A percentile compares a stretch with the other conserved stretches of the same genome.
Conservation (phyloP, 1,140 invertebrate genomes). For the Zaprionus tsacasi region DNA sequence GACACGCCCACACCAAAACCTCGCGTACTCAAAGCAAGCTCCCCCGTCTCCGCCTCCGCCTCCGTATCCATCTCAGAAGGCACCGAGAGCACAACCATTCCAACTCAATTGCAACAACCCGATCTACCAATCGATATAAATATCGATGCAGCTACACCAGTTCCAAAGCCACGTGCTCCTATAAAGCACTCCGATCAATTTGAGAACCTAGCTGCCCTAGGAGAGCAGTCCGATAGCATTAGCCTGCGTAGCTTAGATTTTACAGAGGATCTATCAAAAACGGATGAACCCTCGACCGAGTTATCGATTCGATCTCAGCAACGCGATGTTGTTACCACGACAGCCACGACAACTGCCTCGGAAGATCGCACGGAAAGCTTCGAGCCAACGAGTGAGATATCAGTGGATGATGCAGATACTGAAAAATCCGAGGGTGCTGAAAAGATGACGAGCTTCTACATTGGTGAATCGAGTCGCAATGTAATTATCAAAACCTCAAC, state of each 20-base stretch:
- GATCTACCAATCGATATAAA: slow-evolving; percentile 60
- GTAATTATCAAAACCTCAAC: slow-evolving; percentile 75
- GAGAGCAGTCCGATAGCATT: slow-evolving; percentile 76
- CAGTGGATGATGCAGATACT: slow-evolving; percentile 74
- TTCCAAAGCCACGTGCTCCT: slow-evolving; percentile 78
- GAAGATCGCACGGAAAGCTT: slow-evolving; percentile 78
- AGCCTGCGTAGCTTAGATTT: slow-evolving; percentile 79
- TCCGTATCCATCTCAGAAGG: slow-evolving; percentile 60
- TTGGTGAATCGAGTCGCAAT: slow-evolving; percentile 81
- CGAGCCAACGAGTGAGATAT: slow-evolving; percentile 78
- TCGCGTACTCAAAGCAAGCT: slow-evolving; percentile 71
- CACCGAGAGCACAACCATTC: slow-evolving; percentile 64
- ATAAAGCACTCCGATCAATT: slow-evolving; percentile 74
- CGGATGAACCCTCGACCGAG: slow-evolving; percentile 78
- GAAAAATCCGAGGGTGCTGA: slow-evolving; percentile 66
- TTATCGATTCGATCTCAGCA: slow-evolving; percentile 71
- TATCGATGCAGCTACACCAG: slow-evolving; percentile 56
- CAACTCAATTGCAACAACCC: slow-evolving; percentile 57
- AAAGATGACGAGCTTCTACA: slow-evolving; percentile 80
- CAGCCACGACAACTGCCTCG: slow-evolving; percentile 69
- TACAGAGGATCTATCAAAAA: slow-evolving; percentile 77
- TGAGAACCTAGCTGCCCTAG: slow-evolving; percentile 71
- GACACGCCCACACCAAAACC: slow-evolving; percentile 82
- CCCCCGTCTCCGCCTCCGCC: slow-evolving; percentile 63
- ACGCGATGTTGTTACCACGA: slow-evolving; percentile 67